phyloP scores from a whole-genome alignment of 2,113 vertebrate genomes.

The Melanocharis versteri region DNA sequence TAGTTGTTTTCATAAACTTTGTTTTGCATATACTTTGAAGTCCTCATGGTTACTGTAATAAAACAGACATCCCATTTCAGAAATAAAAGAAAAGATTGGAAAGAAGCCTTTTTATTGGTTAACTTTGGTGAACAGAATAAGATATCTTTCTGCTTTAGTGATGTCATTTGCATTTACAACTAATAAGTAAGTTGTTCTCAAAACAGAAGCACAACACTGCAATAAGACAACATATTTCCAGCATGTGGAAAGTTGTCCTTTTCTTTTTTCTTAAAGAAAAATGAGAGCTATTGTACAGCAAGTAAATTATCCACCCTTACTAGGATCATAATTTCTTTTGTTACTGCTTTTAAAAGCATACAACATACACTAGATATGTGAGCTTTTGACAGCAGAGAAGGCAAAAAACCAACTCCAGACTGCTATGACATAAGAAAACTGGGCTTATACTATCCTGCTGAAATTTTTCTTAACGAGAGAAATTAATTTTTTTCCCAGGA shows the following conservation, averaged over 20 bases:
- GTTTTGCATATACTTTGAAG: not conserved
- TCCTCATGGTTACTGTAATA: not conserved
- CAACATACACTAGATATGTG: not conserved
- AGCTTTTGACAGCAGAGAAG: not conserved
- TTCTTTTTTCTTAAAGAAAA: not conserved
- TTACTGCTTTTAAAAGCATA: not conserved
- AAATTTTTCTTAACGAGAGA: not conserved
- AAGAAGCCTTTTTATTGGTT: not conserved
- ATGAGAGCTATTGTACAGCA: not conserved
- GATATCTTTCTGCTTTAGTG: not conserved
- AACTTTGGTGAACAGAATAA: not conserved
- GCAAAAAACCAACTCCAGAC: not conserved
- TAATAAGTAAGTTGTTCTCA: not conserved
- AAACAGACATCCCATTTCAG: not conserved
- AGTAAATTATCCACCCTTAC: not conserved
- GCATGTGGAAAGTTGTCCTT: not conserved
- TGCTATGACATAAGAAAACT: not conserved
- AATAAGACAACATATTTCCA: not conserved
- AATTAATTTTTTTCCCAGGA: not conserved
- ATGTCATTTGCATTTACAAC: not conserved
- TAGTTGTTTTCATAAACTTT: not conserved
- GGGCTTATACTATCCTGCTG: not conserved
- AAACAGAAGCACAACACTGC: not conserved
- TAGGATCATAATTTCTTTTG: not conserved
- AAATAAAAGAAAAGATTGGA: not conserved